Conservation (phyloP, 2,113 vertebrate genomes). For the Cryptomyrus ogoouensis region DNA sequence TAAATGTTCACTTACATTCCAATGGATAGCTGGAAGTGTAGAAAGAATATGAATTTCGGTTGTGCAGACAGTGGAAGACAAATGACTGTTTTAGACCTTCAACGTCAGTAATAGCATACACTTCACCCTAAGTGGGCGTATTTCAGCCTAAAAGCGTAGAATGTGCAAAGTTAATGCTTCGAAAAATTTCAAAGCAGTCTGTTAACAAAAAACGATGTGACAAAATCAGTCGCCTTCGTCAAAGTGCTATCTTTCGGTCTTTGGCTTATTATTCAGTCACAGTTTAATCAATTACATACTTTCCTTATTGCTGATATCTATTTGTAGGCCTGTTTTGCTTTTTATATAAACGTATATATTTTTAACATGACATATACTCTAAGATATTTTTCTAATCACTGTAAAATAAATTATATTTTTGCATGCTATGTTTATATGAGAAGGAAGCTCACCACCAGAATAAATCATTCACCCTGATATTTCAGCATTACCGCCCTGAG, state of each 20-base stretch:
- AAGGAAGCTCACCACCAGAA: slow-evolving; percentile 32
- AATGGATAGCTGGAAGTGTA: background rate
- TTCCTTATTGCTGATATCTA: slow-evolving; percentile 30
- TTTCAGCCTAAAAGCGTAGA: background rate
- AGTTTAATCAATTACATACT: background rate
- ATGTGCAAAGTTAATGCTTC: background rate
- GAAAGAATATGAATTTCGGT: background rate
- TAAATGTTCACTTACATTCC: background rate
- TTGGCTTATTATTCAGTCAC: slow-evolving; percentile 38
- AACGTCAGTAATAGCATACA: background rate
- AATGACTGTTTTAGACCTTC: background rate
- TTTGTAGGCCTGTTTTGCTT: slow-evolving; percentile 32
- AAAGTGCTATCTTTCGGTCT: slow-evolving; percentile 28
- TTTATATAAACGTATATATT: background rate
- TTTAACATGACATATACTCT: background rate
- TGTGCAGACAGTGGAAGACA: background rate
- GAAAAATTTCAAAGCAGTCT: slow-evolving; percentile 29
- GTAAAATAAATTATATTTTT: slow-evolving; percentile 20
- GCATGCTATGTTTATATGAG: background rate
- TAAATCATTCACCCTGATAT: slow-evolving; percentile 44
- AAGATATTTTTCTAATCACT: background rate
- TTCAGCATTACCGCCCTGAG: slow-evolving; percentile 35
- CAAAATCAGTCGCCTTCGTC: background rate
- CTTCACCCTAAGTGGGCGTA: background rate
- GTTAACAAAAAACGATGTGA: background rate